Base-by-base conservation (phyloP, 2,888 invertebrate species). In the Exocentrus adspersus region DNA sequence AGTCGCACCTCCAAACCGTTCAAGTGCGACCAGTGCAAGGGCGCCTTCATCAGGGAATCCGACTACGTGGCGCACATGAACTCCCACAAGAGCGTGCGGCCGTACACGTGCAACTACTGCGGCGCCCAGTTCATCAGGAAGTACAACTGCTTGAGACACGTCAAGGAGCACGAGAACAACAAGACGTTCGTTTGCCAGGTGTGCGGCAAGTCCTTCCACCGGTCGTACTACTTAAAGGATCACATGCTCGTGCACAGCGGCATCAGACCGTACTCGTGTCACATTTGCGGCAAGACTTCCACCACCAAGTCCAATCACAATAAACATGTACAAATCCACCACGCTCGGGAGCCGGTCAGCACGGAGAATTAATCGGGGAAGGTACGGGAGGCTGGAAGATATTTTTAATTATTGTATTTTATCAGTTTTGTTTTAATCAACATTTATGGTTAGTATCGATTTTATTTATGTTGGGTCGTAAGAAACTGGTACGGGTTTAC, bases 221-320 rank as follows among this genome's bases (percentile, higher is more conserved):
- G 94, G 46, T 91, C 92, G 66, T 95, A 95, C 79, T 95, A 95
- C 83, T 84, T 95, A 52, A 92, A 92, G 42, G 94, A 94, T 79
- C 95, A 95, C 78, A 88, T 93, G 85, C 88, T 93, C 71, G 92
- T 93, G 54, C 95, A 95, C 79, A 92, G 91, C 61, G 94, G 94
- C 0, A 89, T 86, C 32, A 82, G 92, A 56, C 94, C 94, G 28
- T 94, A 90, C 82, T 87, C 92, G 0, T 95, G 95, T 83, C 92
- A 92, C 76, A 92, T 95, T 62, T 95, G 95, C 81, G 94, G 94
- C 24, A 95, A 95, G 83, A 91, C 92, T 6, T 93, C 93, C 50
- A 91, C 92, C 73, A 94, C 94, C 59, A 94, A 94, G 83, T 93
- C 93, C 45, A 95, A 95, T 84, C 94, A 95, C 78, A 94, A 94